Evolutionary conservation across 1,140 invertebrate genomes (phyloP), one percentile per base, ranked within the genome.

Genomic region (Listronotus bonariensis): DNA sequence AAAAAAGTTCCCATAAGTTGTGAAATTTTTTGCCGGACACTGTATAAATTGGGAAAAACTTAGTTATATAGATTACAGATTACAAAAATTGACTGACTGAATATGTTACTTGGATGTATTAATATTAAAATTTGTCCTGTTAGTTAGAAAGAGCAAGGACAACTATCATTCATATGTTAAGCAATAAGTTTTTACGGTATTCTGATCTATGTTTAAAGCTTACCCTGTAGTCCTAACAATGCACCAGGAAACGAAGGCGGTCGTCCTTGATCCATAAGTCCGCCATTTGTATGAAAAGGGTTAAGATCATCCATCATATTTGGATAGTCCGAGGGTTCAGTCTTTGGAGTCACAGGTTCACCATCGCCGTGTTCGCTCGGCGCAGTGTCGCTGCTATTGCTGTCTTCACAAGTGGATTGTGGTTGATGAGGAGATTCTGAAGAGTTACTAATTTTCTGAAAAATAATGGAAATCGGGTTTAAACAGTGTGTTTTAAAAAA

Each of bases 361-460:
- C 79, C 81, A 41, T 81, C 83, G 18, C 80, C 82, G 26, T 84
- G 84, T 73, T 89, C 88, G 68, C 86, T 88, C 31, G 85, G 80
- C 49, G 85, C 87, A 11, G 87, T 87, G 72, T 89, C 88, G 68
- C 82, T 83, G 46, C 89, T 90, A 63, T 92, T 82, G 69, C 86
- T 88, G 63, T 93, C 91, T 71, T 92, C 91, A 26, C 90, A 89
- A 9, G 89, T 90, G 45, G 88, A 89, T 75, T 89, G 88, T 9
- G 87, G 85, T 80, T 86, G 80, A 17, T 81, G 80, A 15, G 84
- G 83, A 26, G 81, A 82, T 65, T 81, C 81, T 10, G 80, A 81
- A 57, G 77, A 72, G 43, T 55, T 66, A 38, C 45, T 65, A 9
- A 32, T 38, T 54, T 66, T 66, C 64, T 66, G 31, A 46, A 31